Percentiles rank a stretch among this genome's conserved stretches.
Evolutionary conservation across 2,797 vertebrate genomes (phyloP).

Genomic region (Etheostoma perlongum): DNA sequence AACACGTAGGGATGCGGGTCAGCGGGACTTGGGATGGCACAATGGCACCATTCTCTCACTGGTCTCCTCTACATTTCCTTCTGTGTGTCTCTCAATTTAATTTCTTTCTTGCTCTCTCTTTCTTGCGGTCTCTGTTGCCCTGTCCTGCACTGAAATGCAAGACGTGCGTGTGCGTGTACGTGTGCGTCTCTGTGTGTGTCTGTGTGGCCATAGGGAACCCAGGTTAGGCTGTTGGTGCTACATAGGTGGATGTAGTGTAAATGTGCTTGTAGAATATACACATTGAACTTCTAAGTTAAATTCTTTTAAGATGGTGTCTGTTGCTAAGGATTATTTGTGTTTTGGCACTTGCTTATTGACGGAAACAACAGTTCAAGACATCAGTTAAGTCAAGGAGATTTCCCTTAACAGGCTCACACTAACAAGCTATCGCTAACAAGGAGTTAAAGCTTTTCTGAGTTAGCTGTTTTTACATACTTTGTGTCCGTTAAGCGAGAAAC

Average conservation of each 20-base stretch:
- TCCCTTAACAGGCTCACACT: slow-evolving; percentile 76
- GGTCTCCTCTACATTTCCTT: neutral
- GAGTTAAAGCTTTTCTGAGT: slow-evolving; percentile 58
- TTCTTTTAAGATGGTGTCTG: slow-evolving; percentile 8
- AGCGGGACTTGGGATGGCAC: neutral
- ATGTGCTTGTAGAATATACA: neutral
- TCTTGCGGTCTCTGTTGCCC: slow-evolving; percentile 3
- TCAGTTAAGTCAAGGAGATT: slow-evolving; percentile 64
- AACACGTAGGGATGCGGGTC: slow-evolving; percentile 7
- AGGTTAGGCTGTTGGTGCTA: slow-evolving; percentile 3
- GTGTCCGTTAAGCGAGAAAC: neutral
- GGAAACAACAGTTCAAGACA: slow-evolving; percentile 41
- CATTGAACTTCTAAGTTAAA: neutral
- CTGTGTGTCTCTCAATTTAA: neutral
- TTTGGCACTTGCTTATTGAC: slow-evolving; percentile 42
- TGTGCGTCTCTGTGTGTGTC: neutral
- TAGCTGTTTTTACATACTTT: slow-evolving; percentile 52
- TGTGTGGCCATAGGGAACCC: neutral
- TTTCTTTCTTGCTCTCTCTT: slow-evolving; percentile 9
- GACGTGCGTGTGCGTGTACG: neutral
- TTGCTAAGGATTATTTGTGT: slow-evolving; percentile 22
- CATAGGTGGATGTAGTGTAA: neutral
- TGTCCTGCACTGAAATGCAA: neutral
- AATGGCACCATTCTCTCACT: slow-evolving; percentile 4
- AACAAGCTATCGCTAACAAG: slow-evolving; percentile 58